A percentile compares a stretch with the other conserved stretches of the same genome.
Evolutionary conservation across 2,888 invertebrate genomes (phyloP).

Genomic region (Mamestra brassicae): DNA sequence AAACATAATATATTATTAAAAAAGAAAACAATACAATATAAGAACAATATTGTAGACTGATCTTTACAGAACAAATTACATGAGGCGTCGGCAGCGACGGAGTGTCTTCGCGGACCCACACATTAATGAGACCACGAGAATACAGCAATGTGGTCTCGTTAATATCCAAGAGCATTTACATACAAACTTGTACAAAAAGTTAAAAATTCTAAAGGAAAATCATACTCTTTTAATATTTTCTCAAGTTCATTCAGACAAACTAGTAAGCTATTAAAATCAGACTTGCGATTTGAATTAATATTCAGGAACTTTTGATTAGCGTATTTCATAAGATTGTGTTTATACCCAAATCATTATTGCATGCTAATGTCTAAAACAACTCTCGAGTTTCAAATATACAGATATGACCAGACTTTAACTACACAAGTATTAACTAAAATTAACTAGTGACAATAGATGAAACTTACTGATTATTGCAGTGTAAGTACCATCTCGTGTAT

Average conservation of each 20-base stretch:
- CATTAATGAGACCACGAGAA: constrained; percentile 17
- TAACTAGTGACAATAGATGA: background rate
- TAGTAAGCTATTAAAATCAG: constrained; percentile 48
- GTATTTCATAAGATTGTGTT: constrained; percentile 33
- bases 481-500: constrained; percentile 9
- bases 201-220: background rate
- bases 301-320: constrained; percentile 45
- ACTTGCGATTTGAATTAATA: constrained; percentile 41
- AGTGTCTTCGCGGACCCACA: constrained; percentile 7
- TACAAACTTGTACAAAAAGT: constrained; percentile 54
- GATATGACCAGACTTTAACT: background rate
- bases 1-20: constrained; percentile 91
- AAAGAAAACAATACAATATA: constrained; percentile 90
- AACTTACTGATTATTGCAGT: constrained; percentile 25
- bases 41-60: constrained; percentile 89
- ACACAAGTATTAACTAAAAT: background rate
- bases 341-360: constrained; percentile 11
- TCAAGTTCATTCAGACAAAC: constrained; percentile 5
- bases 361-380: constrained; percentile 4
- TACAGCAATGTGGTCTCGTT: constrained; percentile 5
- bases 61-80: constrained; percentile 80
- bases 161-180: constrained; percentile 38
- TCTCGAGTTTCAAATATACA: background rate
- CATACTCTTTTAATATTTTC: background rate
- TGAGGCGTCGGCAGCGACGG: constrained; percentile 51